Conservation (phyloP, 2,888 invertebrate species). For the Tenthredo notha region DNA sequence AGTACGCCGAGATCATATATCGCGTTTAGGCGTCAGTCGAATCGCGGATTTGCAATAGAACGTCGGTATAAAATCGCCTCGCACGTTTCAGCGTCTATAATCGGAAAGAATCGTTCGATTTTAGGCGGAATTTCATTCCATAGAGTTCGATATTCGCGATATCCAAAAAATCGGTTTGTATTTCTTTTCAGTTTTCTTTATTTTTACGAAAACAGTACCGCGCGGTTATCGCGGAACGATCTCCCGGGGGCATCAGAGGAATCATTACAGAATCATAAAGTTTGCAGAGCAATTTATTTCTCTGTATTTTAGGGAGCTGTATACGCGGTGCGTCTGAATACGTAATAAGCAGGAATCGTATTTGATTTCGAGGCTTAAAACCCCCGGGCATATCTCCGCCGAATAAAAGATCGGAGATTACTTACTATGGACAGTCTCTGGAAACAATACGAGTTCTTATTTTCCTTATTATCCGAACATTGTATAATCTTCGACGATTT, state of each 20-base stretch:
- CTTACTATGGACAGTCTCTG: background rate
- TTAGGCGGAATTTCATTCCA: background rate
- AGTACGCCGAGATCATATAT: background rate
- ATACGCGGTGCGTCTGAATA: constrained; percentile 38
- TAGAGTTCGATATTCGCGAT: background rate
- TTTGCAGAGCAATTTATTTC: constrained; percentile 42
- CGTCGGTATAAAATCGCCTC: background rate
- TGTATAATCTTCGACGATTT: background rate
- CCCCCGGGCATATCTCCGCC: background rate
- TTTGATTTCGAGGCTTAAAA: constrained; percentile 21
- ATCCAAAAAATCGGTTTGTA: no score
- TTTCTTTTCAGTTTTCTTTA: background rate
- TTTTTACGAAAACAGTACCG: background rate
- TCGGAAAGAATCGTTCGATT: background rate
- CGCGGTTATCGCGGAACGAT: constrained; percentile 21
- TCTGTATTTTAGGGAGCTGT: constrained; percentile 10
- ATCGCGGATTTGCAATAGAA: background rate
- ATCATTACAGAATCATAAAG: constrained; percentile 44
- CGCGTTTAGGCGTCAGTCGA: background rate
- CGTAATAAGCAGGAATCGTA: constrained; percentile 46
- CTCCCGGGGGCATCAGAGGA: constrained; percentile 37
- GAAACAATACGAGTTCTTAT: background rate
- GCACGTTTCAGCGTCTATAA: background rate
- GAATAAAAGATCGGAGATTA: background rate
- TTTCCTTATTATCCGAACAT: background rate